Evolutionary conservation across 2,888 invertebrate genomes (phyloP).

Genomic region (Scaptomyza reducta): DNA sequence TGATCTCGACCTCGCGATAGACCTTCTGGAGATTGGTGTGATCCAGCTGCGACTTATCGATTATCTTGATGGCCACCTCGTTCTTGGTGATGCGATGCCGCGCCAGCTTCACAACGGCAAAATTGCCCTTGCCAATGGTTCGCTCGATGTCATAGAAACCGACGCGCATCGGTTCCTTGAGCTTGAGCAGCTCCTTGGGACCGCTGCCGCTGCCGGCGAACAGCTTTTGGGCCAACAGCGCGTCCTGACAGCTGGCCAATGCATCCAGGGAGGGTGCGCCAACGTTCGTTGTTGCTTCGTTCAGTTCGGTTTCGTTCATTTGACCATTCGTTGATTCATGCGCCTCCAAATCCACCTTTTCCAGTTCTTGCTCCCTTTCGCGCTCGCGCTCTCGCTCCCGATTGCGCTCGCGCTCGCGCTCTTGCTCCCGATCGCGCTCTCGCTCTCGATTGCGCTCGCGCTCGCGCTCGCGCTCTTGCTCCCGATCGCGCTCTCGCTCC

Average conservation of each 20-base stretch:
- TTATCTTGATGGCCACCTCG: constrained; percentile 98
- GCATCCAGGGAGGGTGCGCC: constrained; percentile 64
- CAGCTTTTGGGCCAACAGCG: constrained; percentile 59
- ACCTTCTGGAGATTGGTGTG: constrained; percentile 96
- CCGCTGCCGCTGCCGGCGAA: constrained; percentile 56
- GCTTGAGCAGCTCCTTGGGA: constrained; percentile 70
- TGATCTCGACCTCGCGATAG: constrained; percentile 98
- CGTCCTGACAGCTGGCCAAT: constrained; percentile 67
- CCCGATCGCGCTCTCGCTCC: no score
- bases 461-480: constrained; percentile 1
- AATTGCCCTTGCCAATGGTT: constrained; percentile 99
- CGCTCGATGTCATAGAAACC: constrained; percentile 99
- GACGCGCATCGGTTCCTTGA: constrained; percentile 91
- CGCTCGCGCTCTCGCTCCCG: constrained; percentile 1
- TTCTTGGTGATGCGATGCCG: constrained; percentile 99
- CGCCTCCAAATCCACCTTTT: constrained; percentile 1
- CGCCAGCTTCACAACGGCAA: constrained; percentile 99
- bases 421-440: no score
- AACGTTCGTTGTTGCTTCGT: constrained; percentile 11
- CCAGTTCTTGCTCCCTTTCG: constrained; percentile 1
- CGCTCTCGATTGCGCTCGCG: no score
- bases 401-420: no score
- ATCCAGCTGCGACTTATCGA: constrained; percentile 96
- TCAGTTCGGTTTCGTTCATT: constrained; percentile 19
- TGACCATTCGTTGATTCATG: constrained; percentile 8